Percentiles rank a stretch among this genome's conserved stretches.
Evolutionary conservation across 2,888 invertebrate genomes (phyloP).

Genomic region (Smittia aterrima): DNA sequence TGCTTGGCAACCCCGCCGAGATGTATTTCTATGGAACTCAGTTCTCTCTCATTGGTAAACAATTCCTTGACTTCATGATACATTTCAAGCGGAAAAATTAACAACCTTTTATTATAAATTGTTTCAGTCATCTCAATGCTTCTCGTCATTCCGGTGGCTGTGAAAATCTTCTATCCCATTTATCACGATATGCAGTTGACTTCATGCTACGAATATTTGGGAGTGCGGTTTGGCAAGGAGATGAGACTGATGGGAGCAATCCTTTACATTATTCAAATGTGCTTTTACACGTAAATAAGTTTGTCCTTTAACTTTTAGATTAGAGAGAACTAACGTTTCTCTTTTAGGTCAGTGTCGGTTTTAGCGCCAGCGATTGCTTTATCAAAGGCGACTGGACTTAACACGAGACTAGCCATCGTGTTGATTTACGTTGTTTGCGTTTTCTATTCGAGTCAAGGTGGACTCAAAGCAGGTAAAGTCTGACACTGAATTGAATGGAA

Average conservation of each 20-base stretch:
- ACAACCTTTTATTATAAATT: not conserved
- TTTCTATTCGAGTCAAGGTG: conserved; percentile 91
- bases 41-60: conserved; percentile 68
- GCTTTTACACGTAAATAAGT: conserved; percentile 77
- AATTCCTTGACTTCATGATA: not conserved
- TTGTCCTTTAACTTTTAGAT: too few relatives aligned
- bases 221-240: conserved; percentile 58
- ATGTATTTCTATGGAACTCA: conserved; percentile 87
- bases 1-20: conserved; percentile 88
- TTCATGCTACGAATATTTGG: conserved; percentile 76
- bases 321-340: too few relatives aligned
- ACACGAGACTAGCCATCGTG: conserved; percentile 80
- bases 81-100: not conserved
- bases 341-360: conserved; percentile 83
- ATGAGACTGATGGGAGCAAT: conserved; percentile 52
- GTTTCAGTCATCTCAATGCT: conserved; percentile 65
- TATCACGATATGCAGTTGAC: conserved; percentile 80
- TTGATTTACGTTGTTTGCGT: conserved; percentile 77
- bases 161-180: conserved; percentile 78
- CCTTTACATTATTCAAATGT: conserved; percentile 63
- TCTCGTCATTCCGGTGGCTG: conserved; percentile 74
- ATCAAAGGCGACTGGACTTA: conserved; percentile 81
- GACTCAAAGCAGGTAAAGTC: conserved; percentile 66
- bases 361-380: conserved; percentile 82
- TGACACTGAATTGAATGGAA: too few relatives aligned